Evolutionary conservation across 2,113 vertebrate genomes (phyloP), one percentile per base, ranked within the genome.

Genomic region (Hippoglossus stenolepis): DNA sequence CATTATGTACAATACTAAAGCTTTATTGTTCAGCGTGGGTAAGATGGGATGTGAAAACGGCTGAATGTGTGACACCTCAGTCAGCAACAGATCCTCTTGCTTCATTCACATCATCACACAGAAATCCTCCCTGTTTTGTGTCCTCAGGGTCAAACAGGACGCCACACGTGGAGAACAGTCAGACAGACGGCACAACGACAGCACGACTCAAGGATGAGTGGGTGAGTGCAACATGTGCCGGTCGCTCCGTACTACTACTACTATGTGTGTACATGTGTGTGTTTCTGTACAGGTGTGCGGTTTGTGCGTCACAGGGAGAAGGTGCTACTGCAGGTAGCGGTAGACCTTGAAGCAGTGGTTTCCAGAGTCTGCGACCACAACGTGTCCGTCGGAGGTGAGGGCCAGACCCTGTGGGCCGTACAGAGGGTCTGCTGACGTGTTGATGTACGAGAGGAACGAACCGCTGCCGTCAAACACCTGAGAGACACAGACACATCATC

Each of bases 301-400:
- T n/a, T n/a, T 54, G 51, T 21, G 51, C 20, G 20, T 54, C 20
- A 54, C 4, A 54, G 20, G 18, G 51, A n/a, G 51, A 20, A n/a
- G 57, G 14, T 23, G 80, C 95, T 95, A 97, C 92, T 99, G 97
- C 70, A 98, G 94, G 86, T 98, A 99, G 82, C 97, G 96, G 85
- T 99, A 99, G 79, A 99, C 95, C 94, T 99, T 99, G 91, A 98
- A 99, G 93, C 97, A 99, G 88, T 99, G 98, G 93, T 99, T 99
- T 80, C 98, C 97, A 75, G 98, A 99, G 93, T 99, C 98, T 69
- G 98, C 98, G 14, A 99, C 97, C 82, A 98, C 97, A 35, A 99
- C 96, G 0, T 99, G 97, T 85, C 97, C 97, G 0, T 99, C 97
- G 6, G 97, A 97, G 81, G 97, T 99, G 57, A 99, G 95, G 13